These are phyloP conservation scores for Ryuthela nishihirai DNA, from an alignment of 2,888 invertebrate species.

Conservation along the genomic window DNA sequence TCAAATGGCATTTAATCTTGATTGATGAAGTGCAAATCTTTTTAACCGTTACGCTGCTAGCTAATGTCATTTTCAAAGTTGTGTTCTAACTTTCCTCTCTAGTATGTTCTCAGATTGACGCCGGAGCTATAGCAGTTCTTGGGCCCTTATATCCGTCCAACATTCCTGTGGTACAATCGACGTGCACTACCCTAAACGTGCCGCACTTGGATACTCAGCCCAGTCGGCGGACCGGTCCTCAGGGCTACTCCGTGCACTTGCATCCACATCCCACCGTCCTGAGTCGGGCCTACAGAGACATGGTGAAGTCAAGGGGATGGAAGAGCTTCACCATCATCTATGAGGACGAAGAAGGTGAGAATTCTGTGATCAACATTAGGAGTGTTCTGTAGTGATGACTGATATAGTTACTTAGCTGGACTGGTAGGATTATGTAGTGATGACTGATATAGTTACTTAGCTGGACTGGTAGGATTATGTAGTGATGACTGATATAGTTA, in stretches of 20 bases:
- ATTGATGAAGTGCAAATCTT: neutral
- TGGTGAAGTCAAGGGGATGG: constrained; percentile 60
- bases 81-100: constrained; percentile 38
- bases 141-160: constrained; percentile 69
- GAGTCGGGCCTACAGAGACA: constrained; percentile 59
- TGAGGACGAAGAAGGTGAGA: constrained; percentile 69
- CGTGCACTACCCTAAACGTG: constrained; percentile 76
- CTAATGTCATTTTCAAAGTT: neutral
- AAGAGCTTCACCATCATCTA: constrained; percentile 81
- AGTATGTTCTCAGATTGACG: constrained; percentile 81
- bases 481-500: too few relatives aligned
- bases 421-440: too few relatives aligned
- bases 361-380: neutral
- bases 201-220: constrained; percentile 78
- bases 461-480: too few relatives aligned
- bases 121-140: constrained; percentile 73
- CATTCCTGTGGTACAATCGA: constrained; percentile 73
- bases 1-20: too few relatives aligned
- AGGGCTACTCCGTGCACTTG: constrained; percentile 69
- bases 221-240: constrained; percentile 60
- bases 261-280: constrained; percentile 72
- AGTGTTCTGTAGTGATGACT: too few relatives aligned
- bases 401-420: too few relatives aligned
- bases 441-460: too few relatives aligned
- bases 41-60: neutral